Conservation (phyloP, 2,797 vertebrate genomes). For the Pangasius mekongensis region DNA sequence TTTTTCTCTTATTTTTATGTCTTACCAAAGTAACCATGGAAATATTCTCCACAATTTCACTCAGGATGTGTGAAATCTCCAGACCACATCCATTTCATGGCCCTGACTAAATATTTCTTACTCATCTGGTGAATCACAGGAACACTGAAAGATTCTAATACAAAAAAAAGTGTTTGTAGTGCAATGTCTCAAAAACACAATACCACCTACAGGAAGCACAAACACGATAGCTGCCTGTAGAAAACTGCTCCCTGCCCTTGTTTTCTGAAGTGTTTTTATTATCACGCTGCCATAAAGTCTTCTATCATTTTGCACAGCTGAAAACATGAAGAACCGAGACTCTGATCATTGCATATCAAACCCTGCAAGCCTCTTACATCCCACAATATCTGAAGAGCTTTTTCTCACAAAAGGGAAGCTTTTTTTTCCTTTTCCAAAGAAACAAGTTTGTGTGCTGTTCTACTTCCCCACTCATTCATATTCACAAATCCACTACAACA, state of each 20-base stretch:
- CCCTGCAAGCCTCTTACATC: constrained; percentile 22
- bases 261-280: constrained; percentile 6
- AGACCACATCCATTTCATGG: not conserved
- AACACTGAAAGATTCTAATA: not conserved
- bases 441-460: not conserved
- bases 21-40: constrained; percentile 48
- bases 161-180: not conserved
- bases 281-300: constrained; percentile 7
- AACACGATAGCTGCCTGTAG: not conserved
- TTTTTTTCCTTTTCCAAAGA: constrained; percentile 6
- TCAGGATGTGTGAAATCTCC: constrained; percentile 4
- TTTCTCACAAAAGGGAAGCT: not conserved
- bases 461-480: constrained; percentile 28
- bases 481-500: not conserved
- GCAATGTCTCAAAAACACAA: not conserved
- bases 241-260: constrained; percentile 2
- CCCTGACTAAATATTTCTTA: not conserved
- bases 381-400: constrained; percentile 21
- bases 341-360: constrained; percentile 42
- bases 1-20: not conserved
- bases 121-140: constrained; percentile 6
- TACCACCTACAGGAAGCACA: not conserved
- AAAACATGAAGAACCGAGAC: constrained; percentile 25
- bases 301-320: constrained; percentile 34
- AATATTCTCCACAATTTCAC: constrained; percentile 26